These are phyloP conservation scores for Anagyrus pseudococci DNA, from an alignment of 2,888 invertebrate species.

Conservation along the genomic window DNA sequence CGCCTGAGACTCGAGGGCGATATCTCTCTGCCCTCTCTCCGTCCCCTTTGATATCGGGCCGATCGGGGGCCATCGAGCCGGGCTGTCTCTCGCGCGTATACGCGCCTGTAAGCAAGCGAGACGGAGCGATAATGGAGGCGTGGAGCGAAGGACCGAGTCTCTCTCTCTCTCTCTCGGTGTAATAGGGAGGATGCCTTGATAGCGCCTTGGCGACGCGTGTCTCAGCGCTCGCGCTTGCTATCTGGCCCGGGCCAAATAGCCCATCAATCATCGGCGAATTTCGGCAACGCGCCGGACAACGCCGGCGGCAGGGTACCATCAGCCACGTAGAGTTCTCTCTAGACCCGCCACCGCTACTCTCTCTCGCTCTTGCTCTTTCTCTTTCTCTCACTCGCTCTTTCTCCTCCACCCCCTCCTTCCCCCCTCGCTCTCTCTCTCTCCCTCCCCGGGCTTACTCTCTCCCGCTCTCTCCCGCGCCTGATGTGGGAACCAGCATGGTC, in stretches of 20 bases:
- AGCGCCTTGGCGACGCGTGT: not conserved
- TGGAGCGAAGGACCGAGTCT: not conserved
- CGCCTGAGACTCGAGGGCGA: not conserved
- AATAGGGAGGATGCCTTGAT: not conserved
- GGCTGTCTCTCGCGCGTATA: not conserved
- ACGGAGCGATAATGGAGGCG: not conserved
- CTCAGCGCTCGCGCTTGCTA: no score
- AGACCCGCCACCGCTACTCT: conserved; percentile 42
- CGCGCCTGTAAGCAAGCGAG: not conserved
- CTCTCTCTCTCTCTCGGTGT: no score
- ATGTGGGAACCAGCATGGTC: no score
- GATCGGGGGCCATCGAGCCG: no score
- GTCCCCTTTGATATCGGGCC: not conserved
- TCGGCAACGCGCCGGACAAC: conserved; percentile 62
- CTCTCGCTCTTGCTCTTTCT: conserved; percentile 17
- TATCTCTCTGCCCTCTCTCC: not conserved
- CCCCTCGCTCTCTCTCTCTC: not conserved
- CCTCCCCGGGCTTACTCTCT: not conserved
- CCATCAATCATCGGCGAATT: conserved; percentile 62
- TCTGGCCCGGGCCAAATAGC: conserved; percentile 56
- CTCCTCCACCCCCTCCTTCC: conserved; percentile 11
- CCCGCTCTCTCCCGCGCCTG: no score
- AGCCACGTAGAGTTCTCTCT: conserved; percentile 59
- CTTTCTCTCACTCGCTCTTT: conserved; percentile 16
- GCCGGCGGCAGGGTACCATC: conserved; percentile 59